Percentiles rank a stretch among this genome's conserved stretches.
Evolutionary conservation across 2,888 invertebrate genomes (phyloP).

Genomic region (Drosophila trichaetosa): DNA sequence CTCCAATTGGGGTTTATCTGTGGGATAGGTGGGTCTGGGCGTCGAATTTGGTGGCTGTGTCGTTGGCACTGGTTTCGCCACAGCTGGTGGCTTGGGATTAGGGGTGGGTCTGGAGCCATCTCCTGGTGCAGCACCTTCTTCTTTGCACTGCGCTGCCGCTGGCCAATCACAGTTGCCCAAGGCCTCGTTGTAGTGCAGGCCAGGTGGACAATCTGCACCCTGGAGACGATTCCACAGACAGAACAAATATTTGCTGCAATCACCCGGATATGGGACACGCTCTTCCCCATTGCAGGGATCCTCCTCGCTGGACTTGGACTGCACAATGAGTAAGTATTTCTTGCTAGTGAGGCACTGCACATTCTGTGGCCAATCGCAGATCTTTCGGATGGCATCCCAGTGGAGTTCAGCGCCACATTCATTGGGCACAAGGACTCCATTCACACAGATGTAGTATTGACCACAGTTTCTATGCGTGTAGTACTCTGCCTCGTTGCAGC

Average conservation of each 20-base stretch:
- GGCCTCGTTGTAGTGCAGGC: constrained; percentile 90
- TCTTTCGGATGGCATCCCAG: constrained; percentile 88
- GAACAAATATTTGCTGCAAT: constrained; percentile 90
- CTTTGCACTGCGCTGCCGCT: constrained; percentile 87
- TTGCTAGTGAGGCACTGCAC: constrained; percentile 87
- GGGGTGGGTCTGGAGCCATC: constrained; percentile 39
- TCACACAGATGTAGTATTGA: constrained; percentile 92
- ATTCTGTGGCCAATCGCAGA: constrained; percentile 91
- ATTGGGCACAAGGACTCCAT: constrained; percentile 89
- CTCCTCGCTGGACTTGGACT: constrained; percentile 83
- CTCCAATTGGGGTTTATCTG: constrained; percentile 82
- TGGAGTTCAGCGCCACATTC: constrained; percentile 91
- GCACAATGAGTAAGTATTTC: constrained; percentile 79
- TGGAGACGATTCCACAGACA: constrained; percentile 93
- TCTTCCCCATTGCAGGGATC: constrained; percentile 88
- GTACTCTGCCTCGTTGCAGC: constrained; percentile 90
- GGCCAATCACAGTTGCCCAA: constrained; percentile 91
- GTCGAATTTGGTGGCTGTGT: constrained; percentile 79
- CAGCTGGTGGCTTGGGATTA: constrained; percentile 56
- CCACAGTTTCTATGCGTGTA: constrained; percentile 90
- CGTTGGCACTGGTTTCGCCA: constrained; percentile 72
- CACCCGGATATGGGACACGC: constrained; percentile 88
- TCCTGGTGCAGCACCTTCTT: constrained; percentile 31
- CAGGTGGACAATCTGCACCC: constrained; percentile 89
- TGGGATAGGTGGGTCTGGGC: constrained; percentile 78